Conservation (phyloP, 2,888 invertebrate species). For the Oegoconia quadripuncta region DNA sequence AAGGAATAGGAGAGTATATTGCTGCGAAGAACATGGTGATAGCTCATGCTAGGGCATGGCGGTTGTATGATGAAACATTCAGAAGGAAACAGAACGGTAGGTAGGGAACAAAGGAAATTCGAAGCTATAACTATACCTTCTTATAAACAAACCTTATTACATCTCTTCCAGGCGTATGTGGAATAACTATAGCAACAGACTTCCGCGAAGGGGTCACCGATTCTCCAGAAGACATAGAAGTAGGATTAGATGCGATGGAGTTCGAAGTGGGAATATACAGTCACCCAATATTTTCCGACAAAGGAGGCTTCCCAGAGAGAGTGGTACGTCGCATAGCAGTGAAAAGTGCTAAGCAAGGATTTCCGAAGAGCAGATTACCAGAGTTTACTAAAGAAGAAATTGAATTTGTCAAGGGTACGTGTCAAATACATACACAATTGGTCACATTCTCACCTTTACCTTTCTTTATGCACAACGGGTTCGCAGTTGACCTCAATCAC, state of each 20-base stretch:
- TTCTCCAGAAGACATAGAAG: slow-evolving; percentile 43
- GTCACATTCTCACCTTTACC: too few species aligned
- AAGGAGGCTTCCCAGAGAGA: slow-evolving; percentile 71
- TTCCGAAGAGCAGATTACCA: slow-evolving; percentile 62
- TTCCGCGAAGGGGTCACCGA: slow-evolving; percentile 42
- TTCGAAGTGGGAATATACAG: slow-evolving; percentile 58
- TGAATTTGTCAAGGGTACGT: slow-evolving; percentile 45
- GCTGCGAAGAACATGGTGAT: slow-evolving; percentile 69
- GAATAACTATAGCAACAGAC: slow-evolving; percentile 57
- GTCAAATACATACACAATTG: too few species aligned
- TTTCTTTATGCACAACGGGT: too few species aligned
- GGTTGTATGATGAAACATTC: slow-evolving; percentile 60
- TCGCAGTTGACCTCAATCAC: too few species aligned
- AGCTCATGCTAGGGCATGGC: slow-evolving; percentile 79
- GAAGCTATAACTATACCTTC: neutral
- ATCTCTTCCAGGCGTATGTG: slow-evolving; percentile 39
- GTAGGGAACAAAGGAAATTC: too few species aligned
- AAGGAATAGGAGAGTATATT: slow-evolving; percentile 72
- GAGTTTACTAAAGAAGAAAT: slow-evolving; percentile 59
- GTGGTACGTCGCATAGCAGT: slow-evolving; percentile 56
- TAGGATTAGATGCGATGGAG: slow-evolving; percentile 44
- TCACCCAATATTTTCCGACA: slow-evolving; percentile 63
- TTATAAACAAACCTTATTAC: neutral
- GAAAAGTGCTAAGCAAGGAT: slow-evolving; percentile 69
- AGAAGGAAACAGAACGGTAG: slow-evolving; percentile 44